Conservation (phyloP, 2,888 invertebrate species). For the Oasisia sp. region DNA sequence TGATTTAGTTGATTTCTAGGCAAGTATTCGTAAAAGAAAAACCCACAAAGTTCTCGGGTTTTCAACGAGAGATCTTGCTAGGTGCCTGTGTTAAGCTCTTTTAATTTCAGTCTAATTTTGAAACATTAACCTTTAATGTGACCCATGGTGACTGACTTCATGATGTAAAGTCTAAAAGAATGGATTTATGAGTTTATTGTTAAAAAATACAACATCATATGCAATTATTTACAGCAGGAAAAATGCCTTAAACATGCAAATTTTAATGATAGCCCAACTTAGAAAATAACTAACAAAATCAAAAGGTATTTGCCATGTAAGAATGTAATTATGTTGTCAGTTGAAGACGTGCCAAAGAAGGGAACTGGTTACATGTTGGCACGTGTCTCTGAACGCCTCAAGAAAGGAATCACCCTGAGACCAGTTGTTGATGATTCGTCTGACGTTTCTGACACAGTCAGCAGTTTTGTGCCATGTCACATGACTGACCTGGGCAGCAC, state of each 20-base stretch:
- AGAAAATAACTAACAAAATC: not conserved
- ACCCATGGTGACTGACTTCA: not conserved
- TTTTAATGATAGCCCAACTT: not conserved
- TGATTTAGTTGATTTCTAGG: not conserved
- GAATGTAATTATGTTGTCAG: not conserved
- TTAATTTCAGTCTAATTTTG: not conserved
- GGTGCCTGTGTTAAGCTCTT: no score
- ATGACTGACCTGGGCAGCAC: not conserved
- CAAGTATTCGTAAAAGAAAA: not conserved
- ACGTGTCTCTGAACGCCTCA: not conserved
- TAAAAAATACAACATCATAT: not conserved
- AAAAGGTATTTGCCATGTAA: not conserved
- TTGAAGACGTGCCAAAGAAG: not conserved
- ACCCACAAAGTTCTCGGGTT: not conserved
- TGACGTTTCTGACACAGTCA: not conserved
- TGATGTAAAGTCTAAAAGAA: not conserved
- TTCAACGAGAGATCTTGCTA: not conserved
- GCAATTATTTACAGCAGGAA: not conserved
- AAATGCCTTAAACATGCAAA: not conserved
- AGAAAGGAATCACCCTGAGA: not conserved
- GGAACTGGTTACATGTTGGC: constrained; percentile 1
- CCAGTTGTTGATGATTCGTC: not conserved
- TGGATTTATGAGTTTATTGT: not conserved
- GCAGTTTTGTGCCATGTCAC: not conserved
- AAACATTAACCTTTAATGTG: not conserved